Evolutionary conservation across 2,888 invertebrate genomes (phyloP).

Genomic region (Pseudanteris insignis): DNA sequence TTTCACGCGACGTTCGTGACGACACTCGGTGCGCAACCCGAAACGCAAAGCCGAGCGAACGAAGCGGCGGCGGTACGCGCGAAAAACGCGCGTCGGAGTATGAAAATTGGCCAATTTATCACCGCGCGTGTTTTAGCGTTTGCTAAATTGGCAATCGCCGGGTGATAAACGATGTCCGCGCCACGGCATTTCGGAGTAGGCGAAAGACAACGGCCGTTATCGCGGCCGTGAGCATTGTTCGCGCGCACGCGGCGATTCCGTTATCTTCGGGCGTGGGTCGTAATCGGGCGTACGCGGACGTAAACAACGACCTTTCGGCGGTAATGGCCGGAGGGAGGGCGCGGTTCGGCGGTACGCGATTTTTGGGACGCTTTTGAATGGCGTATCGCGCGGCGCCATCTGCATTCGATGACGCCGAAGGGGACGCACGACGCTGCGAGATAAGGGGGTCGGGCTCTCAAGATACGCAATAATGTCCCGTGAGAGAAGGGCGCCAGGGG

Average conservation of each 20-base stretch:
- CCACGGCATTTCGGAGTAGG: slow-evolving; percentile 25
- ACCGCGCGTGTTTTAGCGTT: slow-evolving; percentile 7
- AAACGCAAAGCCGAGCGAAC: too few species aligned
- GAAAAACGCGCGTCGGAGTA: slow-evolving; percentile 12
- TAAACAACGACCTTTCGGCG: slow-evolving; percentile 24
- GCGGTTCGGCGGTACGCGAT: slow-evolving; percentile 26
- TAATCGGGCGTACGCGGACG: slow-evolving; percentile 30
- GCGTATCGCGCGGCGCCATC: slow-evolving; percentile 20
- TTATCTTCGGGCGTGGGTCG: slow-evolving; percentile 32
- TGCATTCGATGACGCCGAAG: slow-evolving; percentile 24
- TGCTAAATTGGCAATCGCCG: slow-evolving; percentile 29
- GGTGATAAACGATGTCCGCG: slow-evolving; percentile 22
- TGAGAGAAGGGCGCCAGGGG: not conserved
- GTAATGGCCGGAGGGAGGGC: slow-evolving; percentile 21
- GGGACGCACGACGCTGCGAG: slow-evolving; percentile 10
- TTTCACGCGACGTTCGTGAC: too few species aligned
- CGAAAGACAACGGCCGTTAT: slow-evolving; percentile 31
- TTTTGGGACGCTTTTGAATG: slow-evolving; percentile 23
- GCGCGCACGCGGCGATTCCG: slow-evolving; percentile 22
- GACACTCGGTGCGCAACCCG: too few species aligned
- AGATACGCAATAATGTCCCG: slow-evolving; percentile 12
- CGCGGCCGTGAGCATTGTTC: slow-evolving; percentile 35
- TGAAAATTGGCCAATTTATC: slow-evolving; percentile 34
- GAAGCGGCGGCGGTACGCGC: too few species aligned
- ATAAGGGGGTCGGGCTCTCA: slow-evolving; percentile 14